phyloP scores from a whole-genome alignment of 2,113 vertebrate genomes.

The Ramphastos sulfuratus region DNA sequence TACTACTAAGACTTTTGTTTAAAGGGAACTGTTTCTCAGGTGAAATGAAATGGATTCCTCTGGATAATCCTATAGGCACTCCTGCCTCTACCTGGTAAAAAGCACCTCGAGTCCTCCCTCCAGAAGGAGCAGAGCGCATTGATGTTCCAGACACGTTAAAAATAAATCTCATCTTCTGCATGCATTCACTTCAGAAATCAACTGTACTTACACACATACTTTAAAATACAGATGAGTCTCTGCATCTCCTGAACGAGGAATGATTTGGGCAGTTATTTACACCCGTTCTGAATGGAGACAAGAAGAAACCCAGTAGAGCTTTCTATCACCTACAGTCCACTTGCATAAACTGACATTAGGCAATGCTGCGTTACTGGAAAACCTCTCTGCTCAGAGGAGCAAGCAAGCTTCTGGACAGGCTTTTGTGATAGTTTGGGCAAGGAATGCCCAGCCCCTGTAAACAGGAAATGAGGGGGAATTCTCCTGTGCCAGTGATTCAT shows the following conservation, averaged over 20 bases:
- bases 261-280: neutral
- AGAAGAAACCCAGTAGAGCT: neutral
- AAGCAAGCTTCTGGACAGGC: neutral
- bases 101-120: neutral
- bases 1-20: neutral
- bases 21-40: neutral
- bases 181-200: neutral
- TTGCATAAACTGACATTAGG: neutral
- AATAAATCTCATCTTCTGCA: neutral
- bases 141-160: neutral
- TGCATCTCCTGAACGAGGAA: neutral
- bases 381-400: neutral
- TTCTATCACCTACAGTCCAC: neutral
- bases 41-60: neutral
- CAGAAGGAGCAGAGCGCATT: fast-evolving
- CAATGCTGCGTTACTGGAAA: neutral
- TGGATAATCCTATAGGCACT: neutral
- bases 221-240: neutral
- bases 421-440: fast-evolving
- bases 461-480: neutral
- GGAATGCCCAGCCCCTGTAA: fast-evolving
- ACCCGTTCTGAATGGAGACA: neutral
- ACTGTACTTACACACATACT: neutral
- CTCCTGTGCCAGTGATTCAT: neutral
- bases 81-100: neutral